phyloP scores from a whole-genome alignment of 2,113 vertebrate genomes.

The Chlamydotis undulata region DNA sequence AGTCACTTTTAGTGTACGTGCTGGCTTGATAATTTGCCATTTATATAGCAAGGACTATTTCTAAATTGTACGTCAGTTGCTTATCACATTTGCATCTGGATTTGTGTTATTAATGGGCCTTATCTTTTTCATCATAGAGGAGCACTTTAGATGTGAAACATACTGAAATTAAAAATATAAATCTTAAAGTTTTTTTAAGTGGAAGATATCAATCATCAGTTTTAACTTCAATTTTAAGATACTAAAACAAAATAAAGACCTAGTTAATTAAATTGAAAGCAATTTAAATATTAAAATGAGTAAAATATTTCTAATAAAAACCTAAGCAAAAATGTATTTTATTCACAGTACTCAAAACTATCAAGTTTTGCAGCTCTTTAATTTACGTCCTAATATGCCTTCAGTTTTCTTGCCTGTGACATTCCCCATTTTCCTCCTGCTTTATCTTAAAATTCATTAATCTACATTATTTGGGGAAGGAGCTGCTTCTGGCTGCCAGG shows the following conservation, averaged over 20 bases:
- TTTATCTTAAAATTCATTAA: background rate
- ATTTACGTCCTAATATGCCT: background rate
- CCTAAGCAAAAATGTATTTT: background rate
- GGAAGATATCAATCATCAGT: background rate
- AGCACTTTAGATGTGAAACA: background rate
- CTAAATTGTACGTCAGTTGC: background rate
- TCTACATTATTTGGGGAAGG: background rate
- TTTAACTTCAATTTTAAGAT: background rate
- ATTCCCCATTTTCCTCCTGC: background rate
- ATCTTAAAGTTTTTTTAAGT: background rate
- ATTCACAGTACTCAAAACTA: background rate
- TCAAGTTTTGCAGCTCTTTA: background rate
- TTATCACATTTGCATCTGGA: background rate
- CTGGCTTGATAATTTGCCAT: background rate
- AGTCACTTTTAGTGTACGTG: background rate
- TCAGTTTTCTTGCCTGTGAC: background rate
- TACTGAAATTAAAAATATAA: slow-evolving; percentile 20
- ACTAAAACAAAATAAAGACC: background rate
- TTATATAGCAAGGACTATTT: background rate
- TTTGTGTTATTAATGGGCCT: background rate
- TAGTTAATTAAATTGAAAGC: background rate
- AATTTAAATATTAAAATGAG: background rate
- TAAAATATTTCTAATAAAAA: background rate
- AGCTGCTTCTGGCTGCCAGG: background rate
- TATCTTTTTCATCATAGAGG: background rate